These are phyloP conservation scores for Troides aeacus DNA, from an alignment of 2,888 invertebrate genomes.

Conservation along the genomic window DNA sequence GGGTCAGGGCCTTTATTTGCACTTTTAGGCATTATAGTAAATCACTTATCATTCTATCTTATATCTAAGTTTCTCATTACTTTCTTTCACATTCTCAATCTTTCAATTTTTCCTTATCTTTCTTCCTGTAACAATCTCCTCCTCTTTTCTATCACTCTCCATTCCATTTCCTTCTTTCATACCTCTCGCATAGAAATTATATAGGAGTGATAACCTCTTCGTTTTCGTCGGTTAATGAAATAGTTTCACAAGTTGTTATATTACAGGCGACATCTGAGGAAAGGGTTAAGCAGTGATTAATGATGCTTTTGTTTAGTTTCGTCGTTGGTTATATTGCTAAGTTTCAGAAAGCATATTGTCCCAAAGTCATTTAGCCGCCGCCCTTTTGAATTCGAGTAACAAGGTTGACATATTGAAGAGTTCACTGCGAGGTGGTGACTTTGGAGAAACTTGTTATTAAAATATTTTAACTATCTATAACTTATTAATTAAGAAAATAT, in stretches of 20 bases:
- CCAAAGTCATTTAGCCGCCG: constrained; percentile 15
- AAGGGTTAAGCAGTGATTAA: constrained; percentile 22
- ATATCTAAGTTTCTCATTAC: no score
- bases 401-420: constrained; percentile 14
- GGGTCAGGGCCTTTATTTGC: no score
- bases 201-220: no score
- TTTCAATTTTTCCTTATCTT: no score
- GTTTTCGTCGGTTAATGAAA: background rate
- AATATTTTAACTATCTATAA: background rate
- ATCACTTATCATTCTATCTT: no score
- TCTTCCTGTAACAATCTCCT: no score
- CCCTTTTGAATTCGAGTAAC: constrained; percentile 19
- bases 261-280: constrained; percentile 1
- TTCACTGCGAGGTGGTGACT: constrained; percentile 8
- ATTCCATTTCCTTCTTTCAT: no score
- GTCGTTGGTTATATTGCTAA: constrained; percentile 9
- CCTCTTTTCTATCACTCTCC: no score
- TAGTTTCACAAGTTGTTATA: background rate
- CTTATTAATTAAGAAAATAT: no score
- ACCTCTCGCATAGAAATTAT: no score
- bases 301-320: constrained; percentile 20
- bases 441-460: background rate
- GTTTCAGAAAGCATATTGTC: constrained; percentile 23
- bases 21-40: no score
- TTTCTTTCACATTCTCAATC: no score